These are phyloP conservation scores for Heliconius himera DNA, from an alignment of 1,140 invertebrate genomes.

Conservation along the genomic window DNA sequence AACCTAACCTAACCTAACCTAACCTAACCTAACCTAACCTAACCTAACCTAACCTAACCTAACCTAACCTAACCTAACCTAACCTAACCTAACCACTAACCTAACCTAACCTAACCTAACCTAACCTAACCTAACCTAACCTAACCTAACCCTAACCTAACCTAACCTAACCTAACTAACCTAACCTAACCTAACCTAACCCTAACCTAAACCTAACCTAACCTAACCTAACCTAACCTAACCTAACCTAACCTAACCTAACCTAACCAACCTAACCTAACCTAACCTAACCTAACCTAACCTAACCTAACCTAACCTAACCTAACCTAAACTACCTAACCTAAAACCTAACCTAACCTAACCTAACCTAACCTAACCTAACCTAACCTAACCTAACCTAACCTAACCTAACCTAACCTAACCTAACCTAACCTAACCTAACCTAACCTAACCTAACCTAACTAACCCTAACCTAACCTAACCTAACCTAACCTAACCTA, in stretches of 20 bases:
- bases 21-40: no score
- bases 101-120: no score
- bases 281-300: slow-evolving; percentile 55
- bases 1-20: no score
- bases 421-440: slow-evolving; percentile 45
- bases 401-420: slow-evolving; percentile 31
- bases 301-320: slow-evolving; percentile 51
- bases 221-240: slow-evolving; percentile 58
- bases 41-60: no score
- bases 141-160: slow-evolving; percentile 37
- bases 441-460: slow-evolving; percentile 49
- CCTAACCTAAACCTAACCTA: slow-evolving; percentile 44
- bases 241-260: slow-evolving; percentile 51
- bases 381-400: slow-evolving; percentile 50
- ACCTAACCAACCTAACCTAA: slow-evolving; percentile 54
- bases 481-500: slow-evolving; percentile 53
- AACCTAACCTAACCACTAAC: no score
- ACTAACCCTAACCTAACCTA: slow-evolving; percentile 59
- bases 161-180: slow-evolving; percentile 56
- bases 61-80: no score
- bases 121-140: no score
- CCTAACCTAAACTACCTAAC: not conserved
- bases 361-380: slow-evolving; percentile 42
- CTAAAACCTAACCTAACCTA: slow-evolving; percentile 43
- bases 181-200: slow-evolving; percentile 49